A percentile compares a stretch with the other conserved stretches of the same genome.
Evolutionary conservation across 2,888 invertebrate species (phyloP).

Genomic region (Galeruca laticollis): DNA sequence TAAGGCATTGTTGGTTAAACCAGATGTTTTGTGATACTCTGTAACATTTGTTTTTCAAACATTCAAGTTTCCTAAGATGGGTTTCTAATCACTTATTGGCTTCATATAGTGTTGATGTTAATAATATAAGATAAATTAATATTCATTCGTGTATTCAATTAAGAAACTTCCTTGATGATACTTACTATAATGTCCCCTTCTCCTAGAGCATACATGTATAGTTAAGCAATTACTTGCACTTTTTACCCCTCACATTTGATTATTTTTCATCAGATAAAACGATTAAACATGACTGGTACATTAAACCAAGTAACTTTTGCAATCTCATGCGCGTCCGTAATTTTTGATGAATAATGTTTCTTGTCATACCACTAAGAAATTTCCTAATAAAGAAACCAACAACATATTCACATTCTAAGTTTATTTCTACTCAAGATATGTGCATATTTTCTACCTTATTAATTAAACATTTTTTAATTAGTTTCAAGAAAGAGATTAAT

Average conservation of each 20-base stretch:
- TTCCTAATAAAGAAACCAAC: constrained; percentile 35
- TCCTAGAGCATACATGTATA: constrained; percentile 49
- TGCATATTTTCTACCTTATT: constrained; percentile 1
- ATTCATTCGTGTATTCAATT: too few species aligned
- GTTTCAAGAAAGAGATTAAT: constrained; percentile 6
- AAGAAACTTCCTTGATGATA: not conserved
- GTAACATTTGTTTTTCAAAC: too few species aligned
- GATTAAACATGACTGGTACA: constrained; percentile 56
- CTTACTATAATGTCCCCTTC: constrained; percentile 13
- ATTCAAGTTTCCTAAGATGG: too few species aligned
- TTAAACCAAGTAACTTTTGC: constrained; percentile 49
- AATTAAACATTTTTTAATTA: constrained; percentile 27
- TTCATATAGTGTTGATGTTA: too few species aligned
- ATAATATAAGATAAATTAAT: too few species aligned
- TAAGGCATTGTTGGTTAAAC: too few species aligned
- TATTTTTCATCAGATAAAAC: constrained; percentile 55
- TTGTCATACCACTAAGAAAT: constrained; percentile 40
- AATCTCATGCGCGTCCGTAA: constrained; percentile 51
- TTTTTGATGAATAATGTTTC: constrained; percentile 49
- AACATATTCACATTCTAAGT: constrained; percentile 12
- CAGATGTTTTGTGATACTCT: too few species aligned
- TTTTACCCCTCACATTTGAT: constrained; percentile 57
- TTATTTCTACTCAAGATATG: too few species aligned
- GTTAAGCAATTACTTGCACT: constrained; percentile 61
- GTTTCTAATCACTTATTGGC: too few species aligned